These are phyloP conservation scores for Leptocoma aspasia DNA, from an alignment of 2,113 vertebrate species.

Conservation along the genomic window DNA sequence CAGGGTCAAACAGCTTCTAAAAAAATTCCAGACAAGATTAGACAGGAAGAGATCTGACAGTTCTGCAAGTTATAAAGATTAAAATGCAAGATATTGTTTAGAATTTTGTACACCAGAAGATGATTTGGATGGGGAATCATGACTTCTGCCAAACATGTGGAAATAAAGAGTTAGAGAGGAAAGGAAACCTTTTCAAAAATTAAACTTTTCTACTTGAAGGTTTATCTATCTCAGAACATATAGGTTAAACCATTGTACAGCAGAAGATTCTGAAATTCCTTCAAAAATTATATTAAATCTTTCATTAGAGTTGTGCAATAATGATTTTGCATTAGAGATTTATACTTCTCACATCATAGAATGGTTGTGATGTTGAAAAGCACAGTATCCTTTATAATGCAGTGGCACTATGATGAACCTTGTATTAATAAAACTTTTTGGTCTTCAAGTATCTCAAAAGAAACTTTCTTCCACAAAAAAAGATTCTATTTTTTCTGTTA, in stretches of 20 bases:
- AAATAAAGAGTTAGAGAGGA: not conserved
- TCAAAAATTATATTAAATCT: not conserved
- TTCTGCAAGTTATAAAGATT: not conserved
- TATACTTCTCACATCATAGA: not conserved
- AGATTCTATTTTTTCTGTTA: not conserved
- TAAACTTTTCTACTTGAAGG: no score
- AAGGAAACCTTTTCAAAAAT: no score
- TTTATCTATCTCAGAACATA: not conserved
- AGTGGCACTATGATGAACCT: not conserved
- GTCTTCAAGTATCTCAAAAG: not conserved
- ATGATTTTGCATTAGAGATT: not conserved
- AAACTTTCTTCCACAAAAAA: not conserved
- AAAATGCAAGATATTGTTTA: not conserved
- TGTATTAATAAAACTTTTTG: not conserved
- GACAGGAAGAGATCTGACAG: not conserved
- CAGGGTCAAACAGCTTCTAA: not conserved
- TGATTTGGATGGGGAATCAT: not conserved
- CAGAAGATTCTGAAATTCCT: not conserved
- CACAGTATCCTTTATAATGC: not conserved
- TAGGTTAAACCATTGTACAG: accelerated
- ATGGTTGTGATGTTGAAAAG: not conserved
- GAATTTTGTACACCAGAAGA: not conserved
- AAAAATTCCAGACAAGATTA: not conserved
- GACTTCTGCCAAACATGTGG: not conserved
- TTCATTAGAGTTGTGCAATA: not conserved